Base-by-base conservation (phyloP, 1,140 invertebrate species). In the Phortica variegata region DNA sequence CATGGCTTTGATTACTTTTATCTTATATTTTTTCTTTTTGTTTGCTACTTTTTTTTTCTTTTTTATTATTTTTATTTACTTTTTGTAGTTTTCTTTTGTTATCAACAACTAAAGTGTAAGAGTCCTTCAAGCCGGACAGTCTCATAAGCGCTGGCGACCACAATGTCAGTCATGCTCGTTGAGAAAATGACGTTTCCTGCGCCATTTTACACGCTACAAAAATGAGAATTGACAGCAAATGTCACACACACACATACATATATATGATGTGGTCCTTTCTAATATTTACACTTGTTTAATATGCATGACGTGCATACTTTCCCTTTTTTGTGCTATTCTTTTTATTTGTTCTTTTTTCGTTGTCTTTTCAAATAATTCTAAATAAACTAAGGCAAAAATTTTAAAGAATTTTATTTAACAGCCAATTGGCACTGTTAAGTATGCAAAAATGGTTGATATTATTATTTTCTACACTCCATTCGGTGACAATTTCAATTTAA, bases 231-330 rank as follows among this genome's bases (percentile, higher is more conserved):
- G 44, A 56, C 36, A 56, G 49, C 44, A 41, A 48, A 48, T 52
- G 54, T 45, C 40, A 17, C 47, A 54, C 34, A 10, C 37, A 33
- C 44, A 2, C 21, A 18, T 21, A 32, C 29, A 8, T 3, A 13
- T 26, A 15, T 16, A 37, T 21, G 19, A 9, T 17, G 39, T 2
- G 20, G 42, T 19, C 60, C 62, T 53, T 60, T 66, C 63, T 68
- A 66, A 66, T 69, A 66, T 66, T 66, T 63, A 66, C 63, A 66
- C 63, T 68, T 63, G 63, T 68, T 66, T 66, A 66, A 68, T 66
- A 66, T 66, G 63, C 63, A 68, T 63, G 65, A 68, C 63, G 63
- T 66, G 63, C 63, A 66, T 66, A 66, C n/a, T n/a, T n/a, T n/a
- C n/a, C n/a, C n/a, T n/a, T n/a, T n/a, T n/a, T n/a, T n/a, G n/a